Percentiles rank a stretch among this genome's conserved stretches.
phyloP scores from a whole-genome alignment of 2,113 vertebrate genomes.

The Hemiscyllium ocellatum region DNA sequence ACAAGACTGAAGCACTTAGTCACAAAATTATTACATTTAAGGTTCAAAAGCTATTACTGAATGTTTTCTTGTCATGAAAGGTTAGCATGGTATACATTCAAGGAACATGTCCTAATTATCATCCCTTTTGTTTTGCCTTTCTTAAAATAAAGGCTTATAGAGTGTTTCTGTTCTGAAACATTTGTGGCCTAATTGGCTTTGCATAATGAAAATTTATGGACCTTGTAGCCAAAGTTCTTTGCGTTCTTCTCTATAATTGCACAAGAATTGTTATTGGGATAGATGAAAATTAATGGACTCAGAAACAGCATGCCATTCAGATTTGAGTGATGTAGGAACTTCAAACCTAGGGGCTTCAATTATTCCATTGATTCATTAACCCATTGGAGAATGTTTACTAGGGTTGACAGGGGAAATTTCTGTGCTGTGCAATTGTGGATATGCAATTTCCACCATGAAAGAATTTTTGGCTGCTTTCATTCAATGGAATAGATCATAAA shows the following conservation, averaged over 20 bases:
- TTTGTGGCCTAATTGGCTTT: constrained; percentile 2
- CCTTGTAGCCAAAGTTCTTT: constrained; percentile 2
- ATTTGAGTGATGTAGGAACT: constrained; percentile 5
- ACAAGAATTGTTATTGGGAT: neutral
- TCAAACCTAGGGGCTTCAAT: neutral
- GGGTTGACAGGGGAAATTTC: neutral
- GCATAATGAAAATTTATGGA: constrained; percentile 12
- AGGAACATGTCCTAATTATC: neutral
- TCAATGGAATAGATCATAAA: neutral
- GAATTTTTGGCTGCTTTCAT: neutral
- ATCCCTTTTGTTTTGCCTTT: neutral
- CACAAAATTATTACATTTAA: neutral
- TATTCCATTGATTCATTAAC: neutral
- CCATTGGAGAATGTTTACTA: neutral
- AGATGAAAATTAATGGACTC: neutral
- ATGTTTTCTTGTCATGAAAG: neutral
- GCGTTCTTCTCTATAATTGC: constrained; percentile 9
- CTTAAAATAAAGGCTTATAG: neutral
- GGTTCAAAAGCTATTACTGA: neutral
- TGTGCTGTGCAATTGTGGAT: neutral
- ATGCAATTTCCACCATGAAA: neutral
- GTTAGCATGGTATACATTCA: neutral
- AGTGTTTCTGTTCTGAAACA: neutral
- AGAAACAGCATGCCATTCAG: neutral
- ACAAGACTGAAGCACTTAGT: neutral